Conservation (phyloP, 2,113 vertebrate genomes). For the Scomber scombrus region DNA sequence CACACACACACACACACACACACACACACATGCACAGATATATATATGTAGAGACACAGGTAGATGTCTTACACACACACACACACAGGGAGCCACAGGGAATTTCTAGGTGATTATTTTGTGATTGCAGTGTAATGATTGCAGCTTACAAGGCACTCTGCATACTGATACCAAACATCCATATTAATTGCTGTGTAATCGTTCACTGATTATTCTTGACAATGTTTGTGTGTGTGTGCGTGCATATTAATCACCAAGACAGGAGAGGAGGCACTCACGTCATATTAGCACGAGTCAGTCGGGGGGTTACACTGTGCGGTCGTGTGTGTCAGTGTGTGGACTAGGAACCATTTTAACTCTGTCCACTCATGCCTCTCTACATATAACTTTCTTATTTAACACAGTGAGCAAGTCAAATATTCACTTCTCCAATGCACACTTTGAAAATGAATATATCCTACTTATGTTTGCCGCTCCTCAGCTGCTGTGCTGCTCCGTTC, state of each 20-base stretch:
- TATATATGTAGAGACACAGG: slow-evolving; percentile 13
- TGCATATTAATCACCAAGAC: slow-evolving; percentile 40
- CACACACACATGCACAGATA: not conserved
- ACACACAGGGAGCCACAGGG: slow-evolving; percentile 40
- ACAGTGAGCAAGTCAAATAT: slow-evolving; percentile 39
- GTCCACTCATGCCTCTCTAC: slow-evolving; percentile 7
- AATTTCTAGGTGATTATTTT: slow-evolving; percentile 67
- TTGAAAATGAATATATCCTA: slow-evolving; percentile 60
- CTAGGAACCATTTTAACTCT: slow-evolving; percentile 7
- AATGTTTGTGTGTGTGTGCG: not conserved
- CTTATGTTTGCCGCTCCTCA: slow-evolving; percentile 57
- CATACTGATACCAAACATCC: slow-evolving; percentile 65
- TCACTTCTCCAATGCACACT: slow-evolving; percentile 20
- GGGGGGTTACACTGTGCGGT: not conserved
- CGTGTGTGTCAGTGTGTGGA: not conserved
- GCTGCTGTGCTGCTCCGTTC: slow-evolving; percentile 49
- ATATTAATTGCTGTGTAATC: slow-evolving; percentile 68
- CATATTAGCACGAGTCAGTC: slow-evolving; percentile 30
- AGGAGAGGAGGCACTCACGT: not conserved
- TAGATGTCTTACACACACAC: slow-evolving; percentile 11
- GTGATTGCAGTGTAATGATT: slow-evolving; percentile 73
- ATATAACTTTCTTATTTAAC: slow-evolving; percentile 2
- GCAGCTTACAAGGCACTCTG: slow-evolving; percentile 60
- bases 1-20: not conserved
- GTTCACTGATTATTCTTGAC: slow-evolving; percentile 46